Percentiles rank a stretch among this genome's conserved stretches.
These are phyloP conservation scores for Apolygus lucorum DNA, from an alignment of 1,140 invertebrate species.

Conservation along the genomic window DNA sequence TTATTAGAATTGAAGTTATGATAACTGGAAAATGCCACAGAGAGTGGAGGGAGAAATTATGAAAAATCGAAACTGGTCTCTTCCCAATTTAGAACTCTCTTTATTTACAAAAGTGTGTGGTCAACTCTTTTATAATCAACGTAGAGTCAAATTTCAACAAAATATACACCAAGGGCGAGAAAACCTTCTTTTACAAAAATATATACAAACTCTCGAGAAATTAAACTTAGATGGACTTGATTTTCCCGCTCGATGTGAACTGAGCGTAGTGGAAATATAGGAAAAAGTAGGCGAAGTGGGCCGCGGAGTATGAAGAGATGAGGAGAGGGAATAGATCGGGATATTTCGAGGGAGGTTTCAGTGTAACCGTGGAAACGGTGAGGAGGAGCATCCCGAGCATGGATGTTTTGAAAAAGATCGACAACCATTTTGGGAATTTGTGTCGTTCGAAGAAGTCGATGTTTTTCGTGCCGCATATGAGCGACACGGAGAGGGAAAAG, in stretches of 20 bases:
- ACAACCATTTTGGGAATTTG: background rate
- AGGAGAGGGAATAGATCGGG: conserved; percentile 81
- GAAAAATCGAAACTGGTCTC: no score
- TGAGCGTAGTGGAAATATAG: conserved; percentile 63
- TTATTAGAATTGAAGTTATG: no score
- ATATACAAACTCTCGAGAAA: no score
- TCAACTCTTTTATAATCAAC: no score
- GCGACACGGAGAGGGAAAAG: conserved; percentile 38
- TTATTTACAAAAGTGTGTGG: no score
- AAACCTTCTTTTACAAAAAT: no score
- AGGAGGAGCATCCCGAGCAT: conserved; percentile 52
- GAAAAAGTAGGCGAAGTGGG: conserved; percentile 74
- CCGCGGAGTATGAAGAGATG: conserved; percentile 70
- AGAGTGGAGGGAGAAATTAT: no score
- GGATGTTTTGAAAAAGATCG: conserved; percentile 47
- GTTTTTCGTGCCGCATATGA: conserved; percentile 10
- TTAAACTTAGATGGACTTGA: no score
- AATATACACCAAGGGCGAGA: no score
- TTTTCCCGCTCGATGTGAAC: background rate
- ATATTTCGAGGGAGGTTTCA: conserved; percentile 60
- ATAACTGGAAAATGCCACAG: no score
- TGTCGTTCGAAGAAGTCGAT: conserved; percentile 2
- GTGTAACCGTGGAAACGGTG: conserved; percentile 46
- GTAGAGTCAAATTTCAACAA: no score
- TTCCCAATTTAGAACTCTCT: no score